These are phyloP conservation scores for Eupithecia centaureata DNA, from an alignment of 2,888 invertebrate species.

Conservation along the genomic window DNA sequence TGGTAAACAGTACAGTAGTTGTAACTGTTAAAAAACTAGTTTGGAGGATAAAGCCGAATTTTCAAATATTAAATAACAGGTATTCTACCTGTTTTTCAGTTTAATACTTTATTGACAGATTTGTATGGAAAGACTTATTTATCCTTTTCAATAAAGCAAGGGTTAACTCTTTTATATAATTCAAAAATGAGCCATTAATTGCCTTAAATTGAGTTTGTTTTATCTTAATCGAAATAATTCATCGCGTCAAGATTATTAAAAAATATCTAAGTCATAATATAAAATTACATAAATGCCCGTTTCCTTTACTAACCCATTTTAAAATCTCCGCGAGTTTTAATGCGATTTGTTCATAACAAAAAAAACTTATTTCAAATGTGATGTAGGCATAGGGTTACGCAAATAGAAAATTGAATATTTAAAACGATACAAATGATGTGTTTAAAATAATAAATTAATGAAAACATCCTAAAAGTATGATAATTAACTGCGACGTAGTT, in stretches of 20 bases:
- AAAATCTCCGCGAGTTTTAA: neutral
- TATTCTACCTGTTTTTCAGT: too few relatives aligned
- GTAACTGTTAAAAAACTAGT: too few relatives aligned
- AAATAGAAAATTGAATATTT: neutral
- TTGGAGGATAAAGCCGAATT: too few relatives aligned
- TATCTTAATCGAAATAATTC: neutral
- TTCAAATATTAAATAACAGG: neutral
- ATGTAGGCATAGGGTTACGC: neutral
- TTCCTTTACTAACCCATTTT: neutral
- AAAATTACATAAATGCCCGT: conserved; percentile 2
- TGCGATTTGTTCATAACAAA: conserved; percentile 2
- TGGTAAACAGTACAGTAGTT: too few relatives aligned
- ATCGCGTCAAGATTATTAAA: neutral
- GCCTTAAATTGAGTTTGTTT: neutral
- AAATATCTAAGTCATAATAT: neutral
- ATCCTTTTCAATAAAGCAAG: neutral
- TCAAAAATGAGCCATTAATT: neutral
- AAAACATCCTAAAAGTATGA: too few relatives aligned
- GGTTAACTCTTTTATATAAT: neutral
- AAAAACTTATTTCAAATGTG: neutral
- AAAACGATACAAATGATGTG: neutral
- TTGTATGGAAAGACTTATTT: neutral
- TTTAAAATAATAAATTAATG: too few relatives aligned
- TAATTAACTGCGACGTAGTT: too few relatives aligned
- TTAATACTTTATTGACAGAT: neutral